A percentile compares a stretch with the other conserved stretches of the same genome.
phyloP scores from a whole-genome alignment of 2,113 vertebrate genomes.

The Corythornis vintsioides region DNA sequence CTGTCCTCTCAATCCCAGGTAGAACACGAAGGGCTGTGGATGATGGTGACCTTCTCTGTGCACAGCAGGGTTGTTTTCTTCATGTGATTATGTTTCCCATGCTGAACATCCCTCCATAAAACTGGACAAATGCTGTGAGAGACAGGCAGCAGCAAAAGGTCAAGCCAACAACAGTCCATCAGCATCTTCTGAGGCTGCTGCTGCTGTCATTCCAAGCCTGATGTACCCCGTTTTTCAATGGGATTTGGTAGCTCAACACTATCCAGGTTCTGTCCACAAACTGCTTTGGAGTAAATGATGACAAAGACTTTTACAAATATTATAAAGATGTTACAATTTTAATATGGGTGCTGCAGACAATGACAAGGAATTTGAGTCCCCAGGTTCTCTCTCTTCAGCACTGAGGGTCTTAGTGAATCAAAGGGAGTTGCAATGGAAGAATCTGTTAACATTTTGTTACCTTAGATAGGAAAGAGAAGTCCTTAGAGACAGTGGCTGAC shows the following conservation, averaged over 20 bases:
- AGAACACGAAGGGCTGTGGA: background rate
- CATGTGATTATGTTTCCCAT: background rate
- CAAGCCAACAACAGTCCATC: background rate
- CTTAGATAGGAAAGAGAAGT: background rate
- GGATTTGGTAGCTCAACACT: background rate
- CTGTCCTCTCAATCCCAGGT: background rate
- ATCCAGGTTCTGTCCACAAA: background rate
- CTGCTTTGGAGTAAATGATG: background rate
- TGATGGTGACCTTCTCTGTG: background rate
- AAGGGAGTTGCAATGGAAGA: background rate
- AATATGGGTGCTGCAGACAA: background rate
- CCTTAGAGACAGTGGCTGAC: background rate
- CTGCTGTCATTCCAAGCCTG: background rate
- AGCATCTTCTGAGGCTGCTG: background rate
- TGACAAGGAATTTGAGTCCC: background rate
- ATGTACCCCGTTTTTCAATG: background rate
- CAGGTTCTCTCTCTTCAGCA: background rate
- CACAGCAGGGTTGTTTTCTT: background rate
- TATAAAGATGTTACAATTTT: background rate
- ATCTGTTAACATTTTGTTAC: background rate
- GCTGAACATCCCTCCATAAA: background rate
- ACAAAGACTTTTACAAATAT: background rate
- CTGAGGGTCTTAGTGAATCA: background rate
- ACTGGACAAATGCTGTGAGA: background rate
- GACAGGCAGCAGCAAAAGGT: background rate